Base-by-base conservation (phyloP, 1,140 invertebrate genomes). In the Cydia fagiglandana region DNA sequence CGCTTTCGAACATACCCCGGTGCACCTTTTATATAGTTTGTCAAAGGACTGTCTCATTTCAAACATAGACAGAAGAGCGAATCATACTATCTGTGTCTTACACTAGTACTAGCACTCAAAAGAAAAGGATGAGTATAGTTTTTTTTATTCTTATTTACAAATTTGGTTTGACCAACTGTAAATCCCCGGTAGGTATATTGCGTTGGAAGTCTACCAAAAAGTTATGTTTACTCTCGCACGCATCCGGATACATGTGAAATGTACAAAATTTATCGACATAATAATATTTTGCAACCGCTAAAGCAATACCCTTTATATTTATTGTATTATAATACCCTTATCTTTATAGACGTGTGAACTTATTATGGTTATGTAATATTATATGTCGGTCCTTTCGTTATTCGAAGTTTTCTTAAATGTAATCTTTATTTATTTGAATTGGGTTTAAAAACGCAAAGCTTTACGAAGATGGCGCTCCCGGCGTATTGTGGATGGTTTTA, bases 281-380 rank as follows among this genome's bases (percentile, higher is more conserved):
- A 61, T 61, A 61, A 61, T 61, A 61, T 61, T 61, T 61, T 61
- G 56, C 56, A 61, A 61, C 20, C 56, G 17, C 17, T 20, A 20
- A 20, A 24, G 20, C 20, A 12, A 61, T 17, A 9, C 6, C 10
- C 24, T 70, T 70, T 66, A 66, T 70, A 38, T 41, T 70, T 70
- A 38, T 70, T 38, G n/a, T 41, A 38, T 17, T 38, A 38, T 70
- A 38, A 17, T 70, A 70, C 30, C 34, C 34, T 70, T 70, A 70
- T 70, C 12, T 70, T 70, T 70, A 70, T 70, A 20, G 34, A 41
- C 15, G 24, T 38, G 66, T 45, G 66, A 70, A 70, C 66, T 70
- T 70, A n/a, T 45, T 70, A 38, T 38, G 15, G 66, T 70, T 38
- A 70, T 17, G 34, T 38, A 70, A 38, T 70, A 45, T 70, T 61